Evolutionary conservation across 2,888 invertebrate genomes (phyloP).

Genomic region (Ariolimax columbianus): DNA sequence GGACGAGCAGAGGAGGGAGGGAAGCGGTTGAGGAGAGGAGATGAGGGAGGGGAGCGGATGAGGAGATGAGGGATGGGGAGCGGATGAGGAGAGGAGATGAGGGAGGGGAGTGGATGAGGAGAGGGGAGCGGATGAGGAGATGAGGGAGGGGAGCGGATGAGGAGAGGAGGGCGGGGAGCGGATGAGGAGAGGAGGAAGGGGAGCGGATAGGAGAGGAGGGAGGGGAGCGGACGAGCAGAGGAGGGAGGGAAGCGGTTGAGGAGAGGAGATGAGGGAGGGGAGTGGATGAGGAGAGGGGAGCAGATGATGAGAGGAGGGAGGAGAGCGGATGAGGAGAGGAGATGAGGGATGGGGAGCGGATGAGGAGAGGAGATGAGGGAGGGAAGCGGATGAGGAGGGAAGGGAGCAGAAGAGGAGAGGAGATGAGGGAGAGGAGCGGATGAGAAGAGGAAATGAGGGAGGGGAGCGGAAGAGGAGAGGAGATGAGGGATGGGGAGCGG

Average conservation of each 20-base stretch:
- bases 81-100: too few relatives aligned
- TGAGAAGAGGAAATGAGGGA: not conserved
- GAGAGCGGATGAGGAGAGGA: not conserved
- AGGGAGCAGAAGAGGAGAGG: not conserved
- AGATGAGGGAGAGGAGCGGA: not conserved
- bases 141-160: not conserved
- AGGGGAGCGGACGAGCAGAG: not conserved
- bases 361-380: too few relatives aligned
- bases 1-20: too few relatives aligned
- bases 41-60: too few relatives aligned
- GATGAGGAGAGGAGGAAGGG: not conserved
- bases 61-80: too few relatives aligned
- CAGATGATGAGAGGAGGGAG: not conserved
- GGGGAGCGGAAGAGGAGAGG: not conserved
- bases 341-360: too few relatives aligned
- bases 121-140: not conserved
- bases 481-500: not conserved
- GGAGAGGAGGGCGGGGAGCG: not conserved
- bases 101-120: not conserved
- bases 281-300: not conserved
- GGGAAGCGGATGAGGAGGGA: not conserved
- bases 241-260: too few relatives aligned
- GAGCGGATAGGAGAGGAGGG: not conserved
- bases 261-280: not conserved
- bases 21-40: too few relatives aligned